A percentile compares a stretch with the other conserved stretches of the same genome.
Evolutionary conservation across 2,888 invertebrate species (phyloP).

Genomic region (Branchellion lobata): DNA sequence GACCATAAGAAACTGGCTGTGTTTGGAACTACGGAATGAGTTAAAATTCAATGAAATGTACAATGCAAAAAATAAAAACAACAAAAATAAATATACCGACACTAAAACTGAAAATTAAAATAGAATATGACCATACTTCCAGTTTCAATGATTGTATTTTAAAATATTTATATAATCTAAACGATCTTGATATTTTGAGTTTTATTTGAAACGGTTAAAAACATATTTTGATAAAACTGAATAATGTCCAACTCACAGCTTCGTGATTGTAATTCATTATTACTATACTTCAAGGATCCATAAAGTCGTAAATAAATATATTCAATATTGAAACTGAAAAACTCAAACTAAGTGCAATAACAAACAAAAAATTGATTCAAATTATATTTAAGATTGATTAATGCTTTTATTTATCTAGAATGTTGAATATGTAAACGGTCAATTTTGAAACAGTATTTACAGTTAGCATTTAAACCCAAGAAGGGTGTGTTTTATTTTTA

Average conservation of each 20-base stretch:
- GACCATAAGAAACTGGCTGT: neutral
- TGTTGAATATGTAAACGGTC: conserved; percentile 13
- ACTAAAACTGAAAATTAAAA: no score
- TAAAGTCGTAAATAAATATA: neutral
- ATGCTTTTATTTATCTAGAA: neutral
- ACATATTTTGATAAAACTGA: no score
- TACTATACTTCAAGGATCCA: neutral
- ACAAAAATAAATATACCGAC: no score
- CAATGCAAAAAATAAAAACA: no score
- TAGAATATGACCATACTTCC: no score
- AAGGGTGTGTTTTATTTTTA: neutral
- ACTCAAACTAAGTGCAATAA: neutral
- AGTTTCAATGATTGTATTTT: no score
- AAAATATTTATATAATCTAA: no score
- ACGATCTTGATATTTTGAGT: no score
- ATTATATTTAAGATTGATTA: neutral
- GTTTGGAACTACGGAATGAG: neutral
- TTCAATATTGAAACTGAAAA: neutral
- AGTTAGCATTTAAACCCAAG: neutral
- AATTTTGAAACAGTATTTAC: conserved; percentile 10
- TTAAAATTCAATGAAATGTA: no score
- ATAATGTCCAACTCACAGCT: neutral
- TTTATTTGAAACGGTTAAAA: no score
- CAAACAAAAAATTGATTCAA: neutral
- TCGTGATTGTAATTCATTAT: conserved; percentile 3